Conservation (phyloP, 2,113 vertebrate genomes). For the Nothobranchius kuhntae region DNA sequence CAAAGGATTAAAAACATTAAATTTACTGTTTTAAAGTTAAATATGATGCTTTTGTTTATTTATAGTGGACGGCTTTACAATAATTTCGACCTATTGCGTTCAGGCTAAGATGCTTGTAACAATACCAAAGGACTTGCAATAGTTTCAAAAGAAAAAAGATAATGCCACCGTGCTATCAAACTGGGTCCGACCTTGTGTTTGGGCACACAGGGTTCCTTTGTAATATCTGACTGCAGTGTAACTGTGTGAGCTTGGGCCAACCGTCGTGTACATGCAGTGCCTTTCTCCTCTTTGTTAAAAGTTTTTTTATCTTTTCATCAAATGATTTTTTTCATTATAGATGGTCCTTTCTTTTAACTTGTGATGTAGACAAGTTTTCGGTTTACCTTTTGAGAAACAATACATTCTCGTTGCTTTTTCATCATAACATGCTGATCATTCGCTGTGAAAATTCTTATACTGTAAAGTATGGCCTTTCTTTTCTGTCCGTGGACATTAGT, state of each 20-base stretch:
- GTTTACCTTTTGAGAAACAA: no score
- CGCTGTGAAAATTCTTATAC: no score
- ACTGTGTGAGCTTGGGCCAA: neutral
- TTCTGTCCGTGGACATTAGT: no score
- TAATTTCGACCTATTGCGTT: conserved; percentile 63
- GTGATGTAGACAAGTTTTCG: no score
- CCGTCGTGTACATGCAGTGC: neutral
- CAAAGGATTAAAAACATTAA: no score
- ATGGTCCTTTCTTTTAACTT: neutral
- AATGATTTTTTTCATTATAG: neutral
- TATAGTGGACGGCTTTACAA: conserved; percentile 38
- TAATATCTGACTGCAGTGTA: conserved; percentile 28
- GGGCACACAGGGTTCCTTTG: conserved; percentile 24
- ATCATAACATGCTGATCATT: no score
- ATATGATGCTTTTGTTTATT: conserved; percentile 58
- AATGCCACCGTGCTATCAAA: conserved; percentile 18
- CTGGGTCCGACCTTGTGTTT: conserved; percentile 34
- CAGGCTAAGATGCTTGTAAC: conserved; percentile 32
- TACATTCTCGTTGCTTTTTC: no score
- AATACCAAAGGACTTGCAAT: conserved; percentile 49
- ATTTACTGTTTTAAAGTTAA: conserved; percentile 30
- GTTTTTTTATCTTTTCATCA: neutral
- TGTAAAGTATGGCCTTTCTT: no score
- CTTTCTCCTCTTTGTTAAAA: neutral
- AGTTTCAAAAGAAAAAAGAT: conserved; percentile 43